Percentiles rank a stretch among this genome's conserved stretches.
phyloP scores from a whole-genome alignment of 2,888 invertebrate species.

The Phyto melanocephala region DNA sequence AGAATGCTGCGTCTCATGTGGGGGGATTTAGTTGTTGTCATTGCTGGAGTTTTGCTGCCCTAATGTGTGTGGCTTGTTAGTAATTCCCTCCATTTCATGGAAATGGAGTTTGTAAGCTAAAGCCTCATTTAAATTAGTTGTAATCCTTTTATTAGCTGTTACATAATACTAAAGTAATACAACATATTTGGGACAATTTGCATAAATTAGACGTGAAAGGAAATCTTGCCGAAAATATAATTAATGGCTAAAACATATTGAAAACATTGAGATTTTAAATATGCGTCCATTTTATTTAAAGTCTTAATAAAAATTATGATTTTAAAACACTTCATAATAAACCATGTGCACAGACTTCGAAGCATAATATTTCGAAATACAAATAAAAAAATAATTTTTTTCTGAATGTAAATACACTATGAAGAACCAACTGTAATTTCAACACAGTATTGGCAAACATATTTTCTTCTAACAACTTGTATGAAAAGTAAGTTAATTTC shows the following conservation, averaged over 20 bases:
- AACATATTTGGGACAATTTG: background rate
- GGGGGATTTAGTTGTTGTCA: conserved; percentile 13
- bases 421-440: too few relatives aligned
- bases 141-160: conserved; percentile 69
- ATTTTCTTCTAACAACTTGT: too few relatives aligned
- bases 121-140: conserved; percentile 73
- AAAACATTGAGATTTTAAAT: too few relatives aligned
- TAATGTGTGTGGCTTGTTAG: background rate
- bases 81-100: background rate
- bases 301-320: too few relatives aligned
- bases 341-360: too few relatives aligned
- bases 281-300: too few relatives aligned
- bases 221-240: background rate
- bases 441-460: too few relatives aligned
- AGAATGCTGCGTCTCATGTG: conserved; percentile 11
- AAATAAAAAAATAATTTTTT: too few relatives aligned
- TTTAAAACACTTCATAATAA: too few relatives aligned
- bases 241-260: background rate
- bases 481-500: too few relatives aligned
- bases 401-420: too few relatives aligned
- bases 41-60: background rate
- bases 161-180: background rate
- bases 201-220: conserved; percentile 10
- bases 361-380: too few relatives aligned
- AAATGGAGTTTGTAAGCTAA: background rate